These are phyloP conservation scores for Agelaius phoeniceus DNA, from an alignment of 2,113 vertebrate genomes.

Conservation along the genomic window DNA sequence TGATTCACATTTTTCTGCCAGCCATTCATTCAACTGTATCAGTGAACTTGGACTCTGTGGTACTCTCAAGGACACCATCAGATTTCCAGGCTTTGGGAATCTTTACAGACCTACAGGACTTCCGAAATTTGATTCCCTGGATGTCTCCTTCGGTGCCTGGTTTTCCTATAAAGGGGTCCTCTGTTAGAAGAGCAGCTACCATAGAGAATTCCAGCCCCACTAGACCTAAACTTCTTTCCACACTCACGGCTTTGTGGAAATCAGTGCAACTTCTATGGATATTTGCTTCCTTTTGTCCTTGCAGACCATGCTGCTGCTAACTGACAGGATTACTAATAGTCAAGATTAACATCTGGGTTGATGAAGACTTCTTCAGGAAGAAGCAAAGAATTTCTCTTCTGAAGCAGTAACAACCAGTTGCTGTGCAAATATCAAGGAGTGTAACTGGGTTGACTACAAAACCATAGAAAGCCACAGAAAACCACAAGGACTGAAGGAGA, in stretches of 20 bases:
- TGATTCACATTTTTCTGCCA: not conserved
- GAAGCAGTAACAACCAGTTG: not conserved
- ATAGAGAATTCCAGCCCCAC: not conserved
- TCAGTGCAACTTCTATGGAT: not conserved
- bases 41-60: not conserved
- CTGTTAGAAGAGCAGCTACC: not conserved
- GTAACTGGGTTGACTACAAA: not conserved
- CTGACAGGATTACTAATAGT: not conserved
- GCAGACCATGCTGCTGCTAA: not conserved
- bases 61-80: not conserved
- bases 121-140: not conserved
- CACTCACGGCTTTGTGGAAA: not conserved
- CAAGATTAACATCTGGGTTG: not conserved
- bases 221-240: not conserved
- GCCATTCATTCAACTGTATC: not conserved
- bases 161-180: not conserved
- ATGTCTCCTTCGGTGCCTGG: not conserved
- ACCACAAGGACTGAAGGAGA: not conserved
- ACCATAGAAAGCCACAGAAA: constrained; percentile 1
- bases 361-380: not conserved
- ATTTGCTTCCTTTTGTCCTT: not conserved
- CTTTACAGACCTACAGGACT: not conserved
- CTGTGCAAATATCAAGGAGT: not conserved
- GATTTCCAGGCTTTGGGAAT: not conserved
- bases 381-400: not conserved